Evolutionary conservation across 2,113 vertebrate species (phyloP).

Genomic region (Felis catus): F.catus_Fca126_mat1.0 CM031421.1:96010001-96010500

Average conservation of each 20-base stretch:
- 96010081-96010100: too few relatives aligned
- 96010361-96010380: neutral
- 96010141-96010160: too few relatives aligned
- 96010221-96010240: neutral
- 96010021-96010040: too few relatives aligned
- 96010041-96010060: too few relatives aligned
- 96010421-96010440: neutral
- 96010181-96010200: too few relatives aligned
- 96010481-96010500: neutral
- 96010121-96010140: too few relatives aligned
- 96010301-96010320: neutral
- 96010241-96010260: neutral
- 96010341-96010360: neutral
- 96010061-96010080: too few relatives aligned
- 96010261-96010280: neutral
- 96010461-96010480: neutral
- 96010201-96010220: neutral
- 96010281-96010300: neutral
- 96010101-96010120: too few relatives aligned
- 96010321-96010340: neutral
- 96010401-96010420: neutral
- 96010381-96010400: neutral
- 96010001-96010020: too few relatives aligned
- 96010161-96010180: too few relatives aligned
- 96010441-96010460: neutral